A percentile compares a stretch with the other conserved stretches of the same genome.
Evolutionary conservation across 2,797 vertebrate genomes (phyloP).

Genomic region (Mionectes olivaceus): DNA sequence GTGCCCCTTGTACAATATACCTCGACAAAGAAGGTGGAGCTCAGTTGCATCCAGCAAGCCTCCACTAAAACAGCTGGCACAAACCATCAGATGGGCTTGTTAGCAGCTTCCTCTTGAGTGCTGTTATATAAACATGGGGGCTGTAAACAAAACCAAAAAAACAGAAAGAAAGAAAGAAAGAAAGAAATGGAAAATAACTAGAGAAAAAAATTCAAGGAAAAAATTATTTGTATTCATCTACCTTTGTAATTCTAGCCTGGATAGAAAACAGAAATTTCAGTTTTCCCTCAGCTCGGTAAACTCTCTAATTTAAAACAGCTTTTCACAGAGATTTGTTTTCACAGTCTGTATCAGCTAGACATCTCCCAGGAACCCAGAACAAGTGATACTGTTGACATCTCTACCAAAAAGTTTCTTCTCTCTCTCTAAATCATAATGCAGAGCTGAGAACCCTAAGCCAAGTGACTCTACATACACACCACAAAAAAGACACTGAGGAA

Average conservation of each 20-base stretch:
- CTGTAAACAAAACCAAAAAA: neutral
- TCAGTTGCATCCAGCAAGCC: neutral
- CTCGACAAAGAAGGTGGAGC: neutral
- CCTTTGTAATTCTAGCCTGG: neutral
- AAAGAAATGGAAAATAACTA: neutral
- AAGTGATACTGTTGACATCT: neutral
- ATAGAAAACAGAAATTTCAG: neutral
- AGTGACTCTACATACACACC: neutral
- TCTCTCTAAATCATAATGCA: neutral
- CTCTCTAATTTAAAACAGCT: neutral
- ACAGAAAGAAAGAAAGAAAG: too few relatives aligned
- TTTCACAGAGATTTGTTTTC: neutral
- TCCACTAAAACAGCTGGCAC: constrained; percentile 43
- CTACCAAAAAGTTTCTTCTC: neutral
- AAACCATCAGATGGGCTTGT: neutral
- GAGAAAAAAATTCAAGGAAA: neutral
- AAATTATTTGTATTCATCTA: neutral
- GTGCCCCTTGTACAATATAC: neutral
- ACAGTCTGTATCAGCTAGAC: neutral
- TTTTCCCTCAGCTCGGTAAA: neutral
- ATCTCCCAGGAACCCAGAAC: neutral
- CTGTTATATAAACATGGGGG: constrained; percentile 16
- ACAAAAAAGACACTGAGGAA: neutral
- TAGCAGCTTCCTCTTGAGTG: constrained; percentile 25
- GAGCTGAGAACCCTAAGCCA: neutral